Percentiles rank a stretch among this genome's conserved stretches.
Evolutionary conservation across 37 sponge, comb jelly and placozoan species (phyloP).

Genomic region (Diacarnus erythraeanus): DNA sequence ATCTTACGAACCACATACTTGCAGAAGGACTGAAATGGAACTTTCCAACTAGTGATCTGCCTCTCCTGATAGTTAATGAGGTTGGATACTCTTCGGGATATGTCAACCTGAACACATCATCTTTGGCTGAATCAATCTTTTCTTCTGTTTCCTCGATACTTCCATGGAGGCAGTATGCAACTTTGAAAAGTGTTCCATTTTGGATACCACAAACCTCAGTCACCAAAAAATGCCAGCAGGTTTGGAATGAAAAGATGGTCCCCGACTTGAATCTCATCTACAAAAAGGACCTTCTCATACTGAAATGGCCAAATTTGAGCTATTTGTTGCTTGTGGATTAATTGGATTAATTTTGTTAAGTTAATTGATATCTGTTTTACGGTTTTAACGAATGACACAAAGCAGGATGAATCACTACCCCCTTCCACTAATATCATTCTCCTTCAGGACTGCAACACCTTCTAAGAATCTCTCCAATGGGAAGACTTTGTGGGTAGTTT

Average conservation of each 20-base stretch:
- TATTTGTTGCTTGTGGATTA: constrained; percentile 8
- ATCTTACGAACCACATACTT: constrained; percentile 42
- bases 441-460: constrained; percentile 19
- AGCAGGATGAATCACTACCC: neutral
- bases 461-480: neutral
- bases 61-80: constrained; percentile 22
- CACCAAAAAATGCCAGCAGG: constrained; percentile 36
- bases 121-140: constrained; percentile 11
- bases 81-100: constrained; percentile 36
- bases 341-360: neutral
- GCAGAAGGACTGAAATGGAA: neutral
- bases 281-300: constrained; percentile 17
- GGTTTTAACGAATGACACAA: constrained; percentile 30
- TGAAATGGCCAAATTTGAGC: constrained; percentile 25
- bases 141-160: constrained; percentile 15
- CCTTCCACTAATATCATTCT: neutral
- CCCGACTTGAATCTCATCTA: constrained; percentile 24
- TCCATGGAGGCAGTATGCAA: constrained; percentile 6
- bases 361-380: constrained; percentile 12
- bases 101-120: constrained; percentile 20
- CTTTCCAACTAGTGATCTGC: constrained; percentile 1
- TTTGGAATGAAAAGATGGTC: constrained; percentile 35
- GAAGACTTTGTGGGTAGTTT: constrained; percentile 22
- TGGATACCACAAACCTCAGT: neutral
- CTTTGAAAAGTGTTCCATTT: neutral